Conservation (phyloP, 2,113 vertebrate species). For the Phylloscopus whistleri region DNA sequence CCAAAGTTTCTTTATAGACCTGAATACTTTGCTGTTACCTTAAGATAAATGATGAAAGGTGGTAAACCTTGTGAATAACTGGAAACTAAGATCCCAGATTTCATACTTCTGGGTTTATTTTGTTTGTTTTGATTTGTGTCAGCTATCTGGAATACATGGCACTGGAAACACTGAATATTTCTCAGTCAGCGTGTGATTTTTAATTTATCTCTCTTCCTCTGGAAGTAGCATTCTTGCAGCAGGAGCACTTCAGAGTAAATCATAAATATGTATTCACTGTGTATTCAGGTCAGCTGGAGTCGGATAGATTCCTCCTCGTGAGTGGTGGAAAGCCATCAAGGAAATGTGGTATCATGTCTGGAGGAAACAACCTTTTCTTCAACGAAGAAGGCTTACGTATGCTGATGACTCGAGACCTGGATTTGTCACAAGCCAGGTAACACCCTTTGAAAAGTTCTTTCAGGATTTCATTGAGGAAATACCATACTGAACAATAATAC, state of each 20-base stretch:
- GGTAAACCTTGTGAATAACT: background rate
- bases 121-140: background rate
- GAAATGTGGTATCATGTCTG: slow-evolving; percentile 96
- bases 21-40: background rate
- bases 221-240: background rate
- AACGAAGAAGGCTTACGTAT: slow-evolving; percentile 95
- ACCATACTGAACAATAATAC: background rate
- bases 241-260: background rate
- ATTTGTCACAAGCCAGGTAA: slow-evolving; percentile 95
- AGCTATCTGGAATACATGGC: background rate
- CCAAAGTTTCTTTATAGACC: background rate
- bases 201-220: slow-evolving; percentile 8
- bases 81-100: background rate
- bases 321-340: slow-evolving; percentile 95
- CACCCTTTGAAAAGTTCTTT: background rate
- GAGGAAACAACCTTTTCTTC: slow-evolving; percentile 97
- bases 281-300: slow-evolving; percentile 82
- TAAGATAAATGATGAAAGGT: background rate
- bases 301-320: slow-evolving; percentile 85
- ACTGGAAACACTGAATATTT: background rate
- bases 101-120: background rate
- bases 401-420: slow-evolving; percentile 92
- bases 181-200: background rate
- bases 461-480: background rate
- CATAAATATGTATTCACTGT: slow-evolving; percentile 47